phyloP scores from a whole-genome alignment of 2,888 invertebrate genomes.

The Petrolisthes cinctipes region DNA sequence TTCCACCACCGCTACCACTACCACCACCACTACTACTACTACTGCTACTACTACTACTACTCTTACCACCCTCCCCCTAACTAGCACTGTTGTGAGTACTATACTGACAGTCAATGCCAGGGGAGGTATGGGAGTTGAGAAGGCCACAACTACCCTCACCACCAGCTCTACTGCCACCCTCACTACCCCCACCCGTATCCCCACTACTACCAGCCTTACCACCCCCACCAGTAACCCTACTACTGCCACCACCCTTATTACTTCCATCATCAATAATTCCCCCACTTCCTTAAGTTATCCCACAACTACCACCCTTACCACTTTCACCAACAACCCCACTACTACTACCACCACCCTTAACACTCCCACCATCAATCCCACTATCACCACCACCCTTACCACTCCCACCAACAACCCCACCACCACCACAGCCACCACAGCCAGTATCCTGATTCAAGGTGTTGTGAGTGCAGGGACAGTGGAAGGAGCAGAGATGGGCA shows the following conservation, averaged over 20 bases:
- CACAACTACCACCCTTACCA: not conserved
- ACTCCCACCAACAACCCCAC: not conserved
- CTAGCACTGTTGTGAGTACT: not conserved
- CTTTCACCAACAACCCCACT: not conserved
- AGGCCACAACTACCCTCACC: not conserved
- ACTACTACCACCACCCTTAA: not conserved
- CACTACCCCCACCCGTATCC: not conserved
- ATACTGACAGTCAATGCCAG: no score
- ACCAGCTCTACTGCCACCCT: not conserved
- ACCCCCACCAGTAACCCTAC: not conserved
- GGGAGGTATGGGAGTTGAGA: no score
- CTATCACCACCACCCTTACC: not conserved
- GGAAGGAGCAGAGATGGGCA: no score
- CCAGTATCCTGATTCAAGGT: no score
- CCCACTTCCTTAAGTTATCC: not conserved
- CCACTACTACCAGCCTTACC: not conserved
- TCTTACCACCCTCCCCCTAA: not conserved
- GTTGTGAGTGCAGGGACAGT: no score
- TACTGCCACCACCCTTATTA: not conserved
- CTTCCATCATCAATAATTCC: not conserved
- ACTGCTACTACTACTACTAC: not conserved
- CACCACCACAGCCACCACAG: no score
- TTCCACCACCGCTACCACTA: not conserved
- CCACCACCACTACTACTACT: not conserved
- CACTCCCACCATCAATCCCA: not conserved